A percentile compares a stretch with the other conserved stretches of the same genome.
Conservation (phyloP, 2,888 invertebrate genomes). For the Patella ulyssiponensis region DNA sequence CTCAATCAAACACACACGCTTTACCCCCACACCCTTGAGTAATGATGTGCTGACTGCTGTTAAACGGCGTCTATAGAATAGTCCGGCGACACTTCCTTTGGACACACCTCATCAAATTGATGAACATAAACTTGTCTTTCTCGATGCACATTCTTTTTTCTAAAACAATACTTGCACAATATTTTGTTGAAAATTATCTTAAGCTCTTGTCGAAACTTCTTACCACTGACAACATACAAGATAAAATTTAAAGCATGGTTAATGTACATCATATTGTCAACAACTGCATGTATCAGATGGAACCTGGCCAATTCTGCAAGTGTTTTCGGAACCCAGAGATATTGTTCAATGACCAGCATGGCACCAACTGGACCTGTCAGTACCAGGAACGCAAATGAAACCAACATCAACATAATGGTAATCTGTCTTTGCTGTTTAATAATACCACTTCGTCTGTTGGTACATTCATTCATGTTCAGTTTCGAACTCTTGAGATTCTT, state of each 20-base stretch:
- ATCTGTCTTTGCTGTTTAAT: background rate
- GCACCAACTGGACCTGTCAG: constrained; percentile 33
- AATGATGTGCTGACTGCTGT: too few species aligned
- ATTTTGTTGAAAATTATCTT: too few species aligned
- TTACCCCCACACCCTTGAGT: too few species aligned
- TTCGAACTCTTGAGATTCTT: background rate
- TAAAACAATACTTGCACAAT: too few species aligned
- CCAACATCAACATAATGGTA: constrained; percentile 34
- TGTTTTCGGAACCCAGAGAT: constrained; percentile 22
- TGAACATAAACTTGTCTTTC: too few species aligned
- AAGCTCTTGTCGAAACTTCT: constrained; percentile 6
- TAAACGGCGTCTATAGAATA: too few species aligned
- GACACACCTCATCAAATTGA: too few species aligned
- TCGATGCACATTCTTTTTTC: too few species aligned
- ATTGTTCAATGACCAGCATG: constrained; percentile 27
- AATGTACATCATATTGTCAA: constrained; percentile 38
- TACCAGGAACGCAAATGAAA: constrained; percentile 34
- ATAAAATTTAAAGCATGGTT: constrained; percentile 37
- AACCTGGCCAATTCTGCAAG: constrained; percentile 15
- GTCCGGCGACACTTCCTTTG: background rate
- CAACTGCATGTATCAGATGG: constrained; percentile 27
- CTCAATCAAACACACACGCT: too few species aligned
- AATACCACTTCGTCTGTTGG: too few species aligned
- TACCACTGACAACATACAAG: constrained; percentile 34
- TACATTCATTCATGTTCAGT: too few species aligned